Evolutionary conservation across 2,797 vertebrate genomes (phyloP).

Genomic region (Xiphophorus birchmanni): DNA sequence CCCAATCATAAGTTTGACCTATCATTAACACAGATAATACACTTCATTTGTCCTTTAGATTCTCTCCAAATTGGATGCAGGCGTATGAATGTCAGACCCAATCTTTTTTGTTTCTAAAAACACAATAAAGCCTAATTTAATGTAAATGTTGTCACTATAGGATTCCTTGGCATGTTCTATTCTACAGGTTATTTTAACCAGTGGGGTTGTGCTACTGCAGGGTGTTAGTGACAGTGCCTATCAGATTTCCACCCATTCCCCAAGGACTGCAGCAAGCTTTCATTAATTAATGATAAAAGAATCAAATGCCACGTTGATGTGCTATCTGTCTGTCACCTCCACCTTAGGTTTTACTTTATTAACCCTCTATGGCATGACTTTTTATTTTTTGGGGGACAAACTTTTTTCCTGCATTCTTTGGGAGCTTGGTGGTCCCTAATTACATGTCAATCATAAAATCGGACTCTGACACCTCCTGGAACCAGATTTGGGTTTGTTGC

Average conservation of each 20-base stretch:
- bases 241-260: constrained; percentile 73
- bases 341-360: constrained; percentile 27
- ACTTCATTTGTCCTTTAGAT: neutral
- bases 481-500: too few species aligned
- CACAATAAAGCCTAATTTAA: neutral
- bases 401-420: too few species aligned
- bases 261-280: constrained; percentile 67
- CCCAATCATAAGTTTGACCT: constrained; percentile 23
- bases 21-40: constrained; percentile 2
- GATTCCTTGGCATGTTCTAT: neutral
- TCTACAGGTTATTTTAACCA: constrained; percentile 10
- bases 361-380: too few species aligned
- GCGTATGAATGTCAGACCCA: neutral
- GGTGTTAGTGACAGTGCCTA: constrained; percentile 51
- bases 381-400: too few species aligned
- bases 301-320: constrained; percentile 68
- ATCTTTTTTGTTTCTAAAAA: neutral
- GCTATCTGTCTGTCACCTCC: constrained; percentile 38
- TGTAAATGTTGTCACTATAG: neutral
- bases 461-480: too few species aligned
- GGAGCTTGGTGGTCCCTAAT: too few species aligned
- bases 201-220: constrained; percentile 24
- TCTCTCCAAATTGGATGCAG: neutral
- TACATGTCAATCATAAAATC: too few species aligned
- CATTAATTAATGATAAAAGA: constrained; percentile 82